Evolutionary conservation across 2,113 vertebrate species (phyloP), one percentile per base, ranked within the genome.

Genomic region (Epinephelus lanceolatus): DNA sequence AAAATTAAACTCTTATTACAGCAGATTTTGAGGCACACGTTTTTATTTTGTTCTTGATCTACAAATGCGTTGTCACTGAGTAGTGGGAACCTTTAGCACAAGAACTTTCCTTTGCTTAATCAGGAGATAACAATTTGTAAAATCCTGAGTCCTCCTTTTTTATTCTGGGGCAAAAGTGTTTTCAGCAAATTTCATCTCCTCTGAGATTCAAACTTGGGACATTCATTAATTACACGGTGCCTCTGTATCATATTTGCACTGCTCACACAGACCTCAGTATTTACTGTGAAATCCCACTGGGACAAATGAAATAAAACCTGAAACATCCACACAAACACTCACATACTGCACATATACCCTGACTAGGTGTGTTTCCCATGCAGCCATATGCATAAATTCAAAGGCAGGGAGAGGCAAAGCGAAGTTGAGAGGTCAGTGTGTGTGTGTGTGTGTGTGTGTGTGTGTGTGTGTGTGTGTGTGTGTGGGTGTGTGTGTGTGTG

Each of bases 141-240:
- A 79, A 60, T 27, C 21, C 52, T 59, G 66, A 78, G 69, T 78
- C 15, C 23, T 40, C n/a, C 12, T 27, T 69, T 75, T 88, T 81
- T 75, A 77, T 83, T 77, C 68, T 47, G 52, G 70, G 18, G 40
- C 40, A 42, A 9, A 18, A 52, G 49, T 33, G 56, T 72, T 80
- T 83, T 78, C 67, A 82, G 75, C 61, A 56, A 71, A 81, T 63
- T 72, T 69, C 1, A 8, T 71, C 63, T 14, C 86, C 72, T 30
- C 1, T 9, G 80, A 75, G 53, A 57, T 60, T 68, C 21, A 66
- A 70, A 69, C 25, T 57, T 1, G 2, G 33, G 66, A 55, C 71
- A 47, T 70, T 57, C 42, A 79, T 85, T 86, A 86, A 86, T 73
- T 70, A 76, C 78, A 81, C 0, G 5, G 55, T 68, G 49, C 25